A percentile compares a stretch with the other conserved stretches of the same genome.
These are phyloP conservation scores for Dinocampus coccinellae DNA, from an alignment of 2,888 invertebrate species.

Conservation along the genomic window DNA sequence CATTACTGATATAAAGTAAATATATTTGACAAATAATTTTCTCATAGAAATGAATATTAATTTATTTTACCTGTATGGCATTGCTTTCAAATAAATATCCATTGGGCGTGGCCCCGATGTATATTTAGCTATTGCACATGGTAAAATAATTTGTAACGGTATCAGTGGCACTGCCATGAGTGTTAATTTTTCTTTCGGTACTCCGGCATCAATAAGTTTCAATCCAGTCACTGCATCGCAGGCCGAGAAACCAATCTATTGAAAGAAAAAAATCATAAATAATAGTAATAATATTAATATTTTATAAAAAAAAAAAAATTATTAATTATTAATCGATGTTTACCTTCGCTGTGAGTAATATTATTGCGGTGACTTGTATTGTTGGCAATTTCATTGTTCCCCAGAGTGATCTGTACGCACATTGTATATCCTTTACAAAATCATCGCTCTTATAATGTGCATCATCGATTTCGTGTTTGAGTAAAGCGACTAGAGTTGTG, in stretches of 20 bases:
- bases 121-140: conserved; percentile 85
- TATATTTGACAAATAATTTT: no score
- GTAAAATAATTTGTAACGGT: conserved; percentile 93
- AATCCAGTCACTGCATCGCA: conserved; percentile 95
- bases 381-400: conserved; percentile 87
- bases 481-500: conserved; percentile 88
- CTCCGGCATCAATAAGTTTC: conserved; percentile 95
- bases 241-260: conserved; percentile 93
- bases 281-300: conserved; percentile 10
- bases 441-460: conserved; percentile 65
- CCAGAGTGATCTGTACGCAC: conserved; percentile 87
- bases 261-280: conserved; percentile 42
- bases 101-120: conserved; percentile 92
- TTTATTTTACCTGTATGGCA: conserved; percentile 78
- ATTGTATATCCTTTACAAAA: conserved; percentile 71
- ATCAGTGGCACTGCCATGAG: conserved; percentile 93
- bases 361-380: conserved; percentile 81
- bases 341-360: conserved; percentile 93
- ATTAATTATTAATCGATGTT: conserved; percentile 8
- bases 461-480: conserved; percentile 82
- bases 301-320: background rate
- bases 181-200: conserved; percentile 95
- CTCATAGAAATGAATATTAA: background rate
- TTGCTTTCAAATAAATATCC: conserved; percentile 88
- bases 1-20: background rate